phyloP scores from a whole-genome alignment of 2,888 invertebrate genomes.

The Callosobruchus maculatus region DNA sequence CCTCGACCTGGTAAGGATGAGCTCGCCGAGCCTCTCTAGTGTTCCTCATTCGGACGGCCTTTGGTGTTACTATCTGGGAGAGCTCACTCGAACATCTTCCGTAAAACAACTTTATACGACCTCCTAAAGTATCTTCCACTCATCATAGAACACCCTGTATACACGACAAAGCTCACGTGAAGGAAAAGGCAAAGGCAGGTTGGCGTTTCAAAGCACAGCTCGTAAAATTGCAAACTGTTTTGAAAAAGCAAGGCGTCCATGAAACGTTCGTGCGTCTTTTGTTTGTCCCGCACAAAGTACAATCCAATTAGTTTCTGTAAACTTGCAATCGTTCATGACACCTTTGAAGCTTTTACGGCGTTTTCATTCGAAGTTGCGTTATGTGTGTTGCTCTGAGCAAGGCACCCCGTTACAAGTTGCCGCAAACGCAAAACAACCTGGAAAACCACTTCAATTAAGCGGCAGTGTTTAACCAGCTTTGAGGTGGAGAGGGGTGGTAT shows the following conservation, averaged over 20 bases:
- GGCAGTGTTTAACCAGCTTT: neutral
- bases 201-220: slow-evolving; percentile 4
- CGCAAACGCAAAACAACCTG: neutral
- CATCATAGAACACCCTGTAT: too few relatives aligned
- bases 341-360: slow-evolving; percentile 20
- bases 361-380: neutral
- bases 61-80: too few relatives aligned
- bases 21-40: too few relatives aligned
- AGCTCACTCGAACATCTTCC: too few relatives aligned
- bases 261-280: slow-evolving; percentile 3
- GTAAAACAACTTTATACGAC: too few relatives aligned
- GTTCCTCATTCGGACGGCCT: too few relatives aligned
- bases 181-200: neutral
- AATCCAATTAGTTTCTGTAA: slow-evolving; percentile 22
- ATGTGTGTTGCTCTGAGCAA: neutral
- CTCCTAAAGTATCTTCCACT: too few relatives aligned
- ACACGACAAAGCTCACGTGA: neutral
- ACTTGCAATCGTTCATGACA: slow-evolving; percentile 19
- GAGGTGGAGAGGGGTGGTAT: neutral
- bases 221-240: slow-evolving; percentile 9
- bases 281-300: slow-evolving; percentile 8
- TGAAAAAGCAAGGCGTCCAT: slow-evolving; percentile 5
- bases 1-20: too few relatives aligned
- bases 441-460: neutral
- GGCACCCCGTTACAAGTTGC: neutral